Base-by-base conservation (phyloP, 2,113 vertebrate species). In the Apodemus sylvaticus region DNA sequence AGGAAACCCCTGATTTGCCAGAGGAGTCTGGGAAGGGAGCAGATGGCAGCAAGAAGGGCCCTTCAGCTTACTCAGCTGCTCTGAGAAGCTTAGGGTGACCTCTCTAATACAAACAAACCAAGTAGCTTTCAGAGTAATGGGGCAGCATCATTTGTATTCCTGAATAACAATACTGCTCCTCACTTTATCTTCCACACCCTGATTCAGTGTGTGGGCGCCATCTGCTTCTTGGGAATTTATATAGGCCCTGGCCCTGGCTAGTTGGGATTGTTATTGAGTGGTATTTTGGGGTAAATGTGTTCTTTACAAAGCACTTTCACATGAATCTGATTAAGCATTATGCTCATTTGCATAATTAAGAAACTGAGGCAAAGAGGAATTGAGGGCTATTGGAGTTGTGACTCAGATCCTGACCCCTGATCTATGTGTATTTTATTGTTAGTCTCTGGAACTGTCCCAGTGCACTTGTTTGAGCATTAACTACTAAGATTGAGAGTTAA, bases 31-130 rank as follows among this genome's bases (percentile, higher is more conserved):
- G 98, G 97, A 98, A 97, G 98, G 98, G 98, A 99, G 99, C 99
- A 99, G 99, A 99, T 99, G 99, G 99, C 98, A 93, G 97, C 96
- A 98, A 98, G 98, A 97, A 98, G 98, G 97, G 98, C 98, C 97
- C 98, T 98, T 96, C 91, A 98, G 98, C 98, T 98, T 98, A 98
- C 98, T 99, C 98, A 98, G 99, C 98, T 99, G 98, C 98, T 98
- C 97, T 11, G 96, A 98, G 98, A 98, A 98, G 98, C 98, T 98
- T 98, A 98, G 70, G 3, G 95, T 97, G 97, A 98, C 98, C 98
- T 97, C 97, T 98, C 96, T 98, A 98, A 97, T 97, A 98, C 98
- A 98, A 98, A 98, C 98, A 98, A 98, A 96, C 96, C 93, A 85
- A 78, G 97, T 97, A 97, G 91, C 95, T 97, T 96, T 98, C 94